Percentiles rank a stretch among this genome's conserved stretches.
Conservation (phyloP, 2,888 invertebrate species). For the Heliconius hortense region DNA sequence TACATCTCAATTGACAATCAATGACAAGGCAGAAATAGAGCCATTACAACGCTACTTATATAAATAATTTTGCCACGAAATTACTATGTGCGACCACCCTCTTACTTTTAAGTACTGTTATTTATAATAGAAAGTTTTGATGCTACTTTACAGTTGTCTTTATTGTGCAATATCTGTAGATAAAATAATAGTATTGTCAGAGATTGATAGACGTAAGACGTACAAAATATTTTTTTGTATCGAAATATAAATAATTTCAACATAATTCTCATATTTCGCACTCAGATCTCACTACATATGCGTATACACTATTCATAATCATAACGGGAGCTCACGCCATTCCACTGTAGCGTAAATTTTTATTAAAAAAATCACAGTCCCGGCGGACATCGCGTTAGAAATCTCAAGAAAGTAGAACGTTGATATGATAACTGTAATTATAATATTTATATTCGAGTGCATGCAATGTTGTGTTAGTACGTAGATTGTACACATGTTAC, state of each 20-base stretch:
- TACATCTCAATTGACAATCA: constrained; percentile 54
- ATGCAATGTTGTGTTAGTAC: constrained; percentile 8
- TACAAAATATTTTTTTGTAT: neutral
- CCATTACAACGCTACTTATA: constrained; percentile 47
- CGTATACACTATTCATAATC: constrained; percentile 43
- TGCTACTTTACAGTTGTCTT: constrained; percentile 24
- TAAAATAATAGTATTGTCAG: neutral
- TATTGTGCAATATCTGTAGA: constrained; percentile 18
- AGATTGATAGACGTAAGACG: neutral
- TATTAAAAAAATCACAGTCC: constrained; percentile 45
- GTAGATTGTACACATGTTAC: constrained; percentile 16
- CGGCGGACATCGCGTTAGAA: constrained; percentile 42
- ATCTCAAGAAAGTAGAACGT: constrained; percentile 43
- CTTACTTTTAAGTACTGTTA: constrained; percentile 43
- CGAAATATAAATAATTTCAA: neutral
- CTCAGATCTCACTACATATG: constrained; percentile 25
- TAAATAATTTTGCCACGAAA: constrained; percentile 44
- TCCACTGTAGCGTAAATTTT: constrained; percentile 50
- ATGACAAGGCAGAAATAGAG: constrained; percentile 54
- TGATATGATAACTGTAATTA: constrained; percentile 42
- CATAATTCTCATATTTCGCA: neutral
- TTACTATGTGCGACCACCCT: constrained; percentile 43
- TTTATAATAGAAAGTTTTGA: constrained; percentile 44
- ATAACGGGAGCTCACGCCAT: constrained; percentile 42
- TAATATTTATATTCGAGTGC: constrained; percentile 38